These are phyloP conservation scores for Ophion ellenae DNA, from an alignment of 2,888 invertebrate species.

Conservation along the genomic window DNA sequence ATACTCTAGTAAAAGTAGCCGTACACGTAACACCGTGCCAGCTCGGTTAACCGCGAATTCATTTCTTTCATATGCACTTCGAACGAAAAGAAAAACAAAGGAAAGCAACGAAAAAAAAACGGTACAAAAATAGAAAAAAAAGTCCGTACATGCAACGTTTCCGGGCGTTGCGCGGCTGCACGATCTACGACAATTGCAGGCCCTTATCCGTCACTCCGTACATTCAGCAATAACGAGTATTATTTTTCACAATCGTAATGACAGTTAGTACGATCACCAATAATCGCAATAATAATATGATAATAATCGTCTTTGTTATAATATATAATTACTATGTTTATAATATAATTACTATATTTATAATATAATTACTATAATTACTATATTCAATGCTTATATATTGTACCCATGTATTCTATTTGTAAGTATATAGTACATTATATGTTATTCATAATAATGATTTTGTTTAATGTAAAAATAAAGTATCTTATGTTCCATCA, in stretches of 20 bases:
- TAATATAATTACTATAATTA: too few species aligned
- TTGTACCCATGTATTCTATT: too few species aligned
- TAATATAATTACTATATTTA: too few species aligned
- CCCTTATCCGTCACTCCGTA: constrained; percentile 38
- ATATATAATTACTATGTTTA: too few species aligned
- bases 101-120: background rate
- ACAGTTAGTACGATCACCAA: background rate
- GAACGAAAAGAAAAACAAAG: constrained; percentile 5
- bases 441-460: background rate
- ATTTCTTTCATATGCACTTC: background rate
- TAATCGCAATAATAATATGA: too few species aligned
- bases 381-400: too few species aligned
- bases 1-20: constrained; percentile 44
- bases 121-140: background rate
- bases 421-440: too few species aligned
- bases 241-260: constrained; percentile 14
- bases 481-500: background rate
- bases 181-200: constrained; percentile 46
- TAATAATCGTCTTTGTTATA: too few species aligned
- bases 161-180: constrained; percentile 49
- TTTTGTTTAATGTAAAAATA: background rate
- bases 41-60: constrained; percentile 58
- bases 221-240: too few species aligned
- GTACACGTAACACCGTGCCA: constrained; percentile 24
- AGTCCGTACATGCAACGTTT: constrained; percentile 53